Percentiles rank a stretch among this genome's conserved stretches.
Conservation (phyloP, 2,797 vertebrate genomes). For the Sebastes hubbsi region DNA sequence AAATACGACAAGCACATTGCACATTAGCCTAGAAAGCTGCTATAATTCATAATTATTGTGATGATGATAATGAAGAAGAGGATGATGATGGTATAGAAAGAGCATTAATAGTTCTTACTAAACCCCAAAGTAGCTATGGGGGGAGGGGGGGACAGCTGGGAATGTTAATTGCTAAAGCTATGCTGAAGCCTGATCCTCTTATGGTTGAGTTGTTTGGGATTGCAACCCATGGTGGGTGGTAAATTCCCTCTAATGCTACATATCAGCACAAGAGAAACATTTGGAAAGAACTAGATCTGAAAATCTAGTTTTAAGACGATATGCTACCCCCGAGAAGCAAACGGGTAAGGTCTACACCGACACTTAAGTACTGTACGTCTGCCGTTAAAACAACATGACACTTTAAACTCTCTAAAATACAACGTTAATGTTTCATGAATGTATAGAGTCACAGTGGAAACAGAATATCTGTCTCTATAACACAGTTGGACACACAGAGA, state of each 20-base stretch:
- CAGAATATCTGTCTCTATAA: neutral
- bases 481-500: conserved; percentile 17
- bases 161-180: conserved; percentile 23
- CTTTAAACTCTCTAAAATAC: neutral
- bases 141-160: conserved; percentile 12
- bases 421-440: conserved; percentile 24
- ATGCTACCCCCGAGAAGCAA: neutral
- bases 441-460: neutral
- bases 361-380: neutral
- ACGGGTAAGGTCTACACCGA: neutral
- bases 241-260: conserved; percentile 29
- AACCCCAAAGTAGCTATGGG: neutral
- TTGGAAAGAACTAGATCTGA: conserved; percentile 1
- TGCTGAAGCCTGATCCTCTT: conserved; percentile 27
- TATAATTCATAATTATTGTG: neutral
- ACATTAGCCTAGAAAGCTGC: neutral
- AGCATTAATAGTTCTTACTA: neutral
- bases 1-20: neutral
- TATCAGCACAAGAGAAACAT: conserved; percentile 15
- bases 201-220: conserved; percentile 42
- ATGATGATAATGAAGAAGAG: neutral
- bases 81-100: neutral
- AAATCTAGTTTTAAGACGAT: conserved; percentile 6
- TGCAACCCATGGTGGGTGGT: conserved; percentile 37
- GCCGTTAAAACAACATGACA: neutral